Percentiles rank a stretch among this genome's conserved stretches.
These are phyloP conservation scores for Rhinopomastus cyanomelas DNA, from an alignment of 2,113 vertebrate species.

Conservation along the genomic window DNA sequence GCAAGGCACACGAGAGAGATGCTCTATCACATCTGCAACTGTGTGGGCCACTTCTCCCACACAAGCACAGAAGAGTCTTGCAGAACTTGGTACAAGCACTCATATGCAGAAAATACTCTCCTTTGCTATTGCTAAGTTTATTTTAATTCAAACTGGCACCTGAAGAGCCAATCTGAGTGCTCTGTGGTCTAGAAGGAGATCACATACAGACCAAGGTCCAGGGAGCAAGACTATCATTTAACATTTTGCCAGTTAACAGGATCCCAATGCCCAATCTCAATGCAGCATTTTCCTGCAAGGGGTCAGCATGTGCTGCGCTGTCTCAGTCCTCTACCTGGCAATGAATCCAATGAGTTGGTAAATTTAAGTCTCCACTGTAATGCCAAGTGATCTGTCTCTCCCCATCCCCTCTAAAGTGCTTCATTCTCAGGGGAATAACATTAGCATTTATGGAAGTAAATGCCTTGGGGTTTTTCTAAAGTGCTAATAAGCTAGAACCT, in stretches of 20 bases:
- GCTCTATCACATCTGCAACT: background rate
- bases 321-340: background rate
- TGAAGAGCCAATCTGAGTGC: background rate
- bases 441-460: slow-evolving; percentile 22
- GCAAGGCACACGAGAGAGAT: background rate
- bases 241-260: background rate
- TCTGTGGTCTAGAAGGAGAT: background rate
- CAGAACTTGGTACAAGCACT: background rate
- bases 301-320: background rate
- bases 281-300: background rate
- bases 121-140: background rate
- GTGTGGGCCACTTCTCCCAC: background rate
- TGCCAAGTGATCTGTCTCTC: background rate
- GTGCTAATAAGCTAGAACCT: slow-evolving; percentile 27
- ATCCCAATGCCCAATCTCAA: background rate
- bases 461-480: slow-evolving; percentile 25
- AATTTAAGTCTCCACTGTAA: background rate
- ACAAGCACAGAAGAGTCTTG: background rate
- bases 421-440: background rate
- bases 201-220: background rate
- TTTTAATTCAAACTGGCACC: background rate
- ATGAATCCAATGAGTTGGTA: background rate
- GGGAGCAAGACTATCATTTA: background rate
- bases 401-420: background rate
- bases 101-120: fast-evolving